A percentile compares a stretch with the other conserved stretches of the same genome.
Evolutionary conservation across 2,113 vertebrate genomes (phyloP).

Genomic region (Acrocephalus arundinaceus): DNA sequence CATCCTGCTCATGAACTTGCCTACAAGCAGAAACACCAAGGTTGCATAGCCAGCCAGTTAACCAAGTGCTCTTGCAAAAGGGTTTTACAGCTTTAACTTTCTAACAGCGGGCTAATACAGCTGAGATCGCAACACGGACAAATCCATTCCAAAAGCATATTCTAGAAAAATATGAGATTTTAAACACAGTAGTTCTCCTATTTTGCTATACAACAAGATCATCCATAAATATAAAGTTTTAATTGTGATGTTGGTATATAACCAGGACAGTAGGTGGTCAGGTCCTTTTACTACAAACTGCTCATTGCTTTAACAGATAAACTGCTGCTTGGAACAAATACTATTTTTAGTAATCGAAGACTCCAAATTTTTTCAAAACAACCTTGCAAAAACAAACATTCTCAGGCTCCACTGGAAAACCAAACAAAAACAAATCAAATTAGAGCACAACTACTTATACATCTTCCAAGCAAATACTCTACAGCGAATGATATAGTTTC

Average conservation of each 20-base stretch:
- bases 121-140: background rate
- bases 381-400: slow-evolving; percentile 38
- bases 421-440: slow-evolving; percentile 8
- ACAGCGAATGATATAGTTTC: background rate
- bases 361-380: background rate
- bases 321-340: slow-evolving; percentile 2
- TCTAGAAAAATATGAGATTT: background rate
- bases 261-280: background rate
- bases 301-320: background rate
- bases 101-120: background rate
- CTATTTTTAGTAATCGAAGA: slow-evolving; percentile 19
- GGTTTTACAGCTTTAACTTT: background rate
- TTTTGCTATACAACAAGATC: background rate
- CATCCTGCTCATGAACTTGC: background rate
- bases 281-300: background rate
- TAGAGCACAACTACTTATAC: slow-evolving; percentile 2
- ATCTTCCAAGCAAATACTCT: background rate
- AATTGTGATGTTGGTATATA: background rate
- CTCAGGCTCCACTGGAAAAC: background rate
- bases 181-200: background rate
- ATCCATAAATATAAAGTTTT: background rate
- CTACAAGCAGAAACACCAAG: background rate
- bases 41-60: background rate
- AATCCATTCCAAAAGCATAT: background rate
- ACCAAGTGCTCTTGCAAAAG: background rate